Conservation (phyloP, 2,888 invertebrate species). For the Cryptocephalus primarius region DNA sequence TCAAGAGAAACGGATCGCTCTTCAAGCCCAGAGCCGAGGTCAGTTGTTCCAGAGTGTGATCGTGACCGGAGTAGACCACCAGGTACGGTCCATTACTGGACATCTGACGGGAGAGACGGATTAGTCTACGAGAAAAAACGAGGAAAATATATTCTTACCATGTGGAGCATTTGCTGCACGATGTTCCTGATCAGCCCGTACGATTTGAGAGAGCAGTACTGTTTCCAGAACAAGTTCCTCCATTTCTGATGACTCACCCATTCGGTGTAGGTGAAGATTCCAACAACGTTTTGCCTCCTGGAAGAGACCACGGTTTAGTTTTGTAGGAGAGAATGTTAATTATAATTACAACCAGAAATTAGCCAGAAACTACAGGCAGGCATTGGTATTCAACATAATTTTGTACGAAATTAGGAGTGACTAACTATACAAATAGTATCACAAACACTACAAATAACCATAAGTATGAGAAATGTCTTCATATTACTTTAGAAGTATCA, state of each 20-base stretch:
- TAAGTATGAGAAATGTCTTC: no score
- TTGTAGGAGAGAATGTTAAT: no score
- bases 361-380: no score
- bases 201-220: slow-evolving; percentile 60
- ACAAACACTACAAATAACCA: no score
- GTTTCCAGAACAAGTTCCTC: slow-evolving; percentile 45
- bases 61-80: slow-evolving; percentile 67
- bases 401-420: no score
- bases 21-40: slow-evolving; percentile 67
- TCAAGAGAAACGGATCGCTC: slow-evolving; percentile 53
- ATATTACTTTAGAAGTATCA: no score
- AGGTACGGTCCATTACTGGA: slow-evolving; percentile 33
- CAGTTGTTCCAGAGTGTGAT: slow-evolving; percentile 78
- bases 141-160: slow-evolving; percentile 39
- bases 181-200: slow-evolving; percentile 78
- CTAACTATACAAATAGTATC: no score
- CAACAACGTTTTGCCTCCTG: slow-evolving; percentile 54
- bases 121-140: background rate
- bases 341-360: no score
- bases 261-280: slow-evolving; percentile 71
- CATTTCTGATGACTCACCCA: slow-evolving; percentile 62
- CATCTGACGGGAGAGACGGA: slow-evolving; percentile 17
- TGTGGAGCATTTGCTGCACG: slow-evolving; percentile 68
- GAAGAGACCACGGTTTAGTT: slow-evolving; percentile 4
- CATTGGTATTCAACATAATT: no score